These are phyloP conservation scores for Fragum sueziense DNA, from an alignment of 2,888 invertebrate species.

Conservation along the genomic window DNA sequence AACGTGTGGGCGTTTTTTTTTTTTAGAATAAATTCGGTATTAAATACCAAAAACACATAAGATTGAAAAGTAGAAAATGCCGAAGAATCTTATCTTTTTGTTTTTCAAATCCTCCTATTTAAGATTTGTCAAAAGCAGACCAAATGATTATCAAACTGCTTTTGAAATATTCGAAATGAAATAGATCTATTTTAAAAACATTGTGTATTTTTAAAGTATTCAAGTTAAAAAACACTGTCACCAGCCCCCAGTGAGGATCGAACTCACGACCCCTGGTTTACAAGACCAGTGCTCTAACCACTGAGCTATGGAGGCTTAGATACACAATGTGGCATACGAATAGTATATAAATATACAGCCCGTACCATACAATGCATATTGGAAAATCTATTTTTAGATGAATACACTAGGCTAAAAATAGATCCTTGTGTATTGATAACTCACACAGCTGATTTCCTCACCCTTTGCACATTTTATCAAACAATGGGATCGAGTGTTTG, in stretches of 20 bases:
- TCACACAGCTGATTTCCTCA: no score
- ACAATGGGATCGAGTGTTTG: no score
- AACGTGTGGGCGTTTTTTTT: no score
- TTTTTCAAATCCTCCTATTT: no score
- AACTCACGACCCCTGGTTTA: slow-evolving; percentile 17
- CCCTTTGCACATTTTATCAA: no score
- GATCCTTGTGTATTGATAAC: no score
- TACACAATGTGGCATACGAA: background rate
- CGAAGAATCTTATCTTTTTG: background rate
- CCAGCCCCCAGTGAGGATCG: slow-evolving; percentile 15
- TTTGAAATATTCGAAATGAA: background rate
- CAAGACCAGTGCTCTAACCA: slow-evolving; percentile 17
- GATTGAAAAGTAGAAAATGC: background rate
- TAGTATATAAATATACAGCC: background rate
- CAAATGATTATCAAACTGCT: background rate
- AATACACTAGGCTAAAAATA: background rate
- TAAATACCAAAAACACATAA: no score
- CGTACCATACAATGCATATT: background rate
- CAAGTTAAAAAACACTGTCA: background rate
- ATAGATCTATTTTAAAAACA: background rate
- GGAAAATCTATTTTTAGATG: background rate
- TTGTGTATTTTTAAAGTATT: background rate
- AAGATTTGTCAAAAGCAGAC: background rate
- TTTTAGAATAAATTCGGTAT: no score
- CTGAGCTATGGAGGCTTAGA: slow-evolving; percentile 10